phyloP scores from a whole-genome alignment of 2,113 vertebrate genomes.

The Dipodomys stephensi region DNA sequence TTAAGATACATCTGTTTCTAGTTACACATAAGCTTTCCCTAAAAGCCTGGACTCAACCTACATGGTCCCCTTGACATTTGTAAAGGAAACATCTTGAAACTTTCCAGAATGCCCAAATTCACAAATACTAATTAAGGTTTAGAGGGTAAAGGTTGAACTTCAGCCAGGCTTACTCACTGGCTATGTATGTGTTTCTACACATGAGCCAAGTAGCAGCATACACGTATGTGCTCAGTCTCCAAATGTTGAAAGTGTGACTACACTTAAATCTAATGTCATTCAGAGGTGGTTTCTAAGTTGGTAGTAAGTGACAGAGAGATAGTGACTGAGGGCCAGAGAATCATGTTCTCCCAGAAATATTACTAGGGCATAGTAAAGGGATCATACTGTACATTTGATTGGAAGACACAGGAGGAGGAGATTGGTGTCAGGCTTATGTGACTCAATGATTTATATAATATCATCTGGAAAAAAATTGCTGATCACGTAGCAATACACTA shows the following conservation, averaged over 20 bases:
- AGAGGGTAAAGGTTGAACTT: slow-evolving; percentile 41
- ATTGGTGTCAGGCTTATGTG: background rate
- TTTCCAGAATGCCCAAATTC: slow-evolving; percentile 42
- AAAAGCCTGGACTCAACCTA: slow-evolving; percentile 1
- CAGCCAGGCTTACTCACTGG: slow-evolving; percentile 1
- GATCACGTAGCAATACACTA: background rate
- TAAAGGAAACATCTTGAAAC: slow-evolving; percentile 56
- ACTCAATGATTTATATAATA: background rate
- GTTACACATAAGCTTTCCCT: background rate
- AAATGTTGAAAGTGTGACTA: background rate
- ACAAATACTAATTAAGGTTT: slow-evolving; percentile 3
- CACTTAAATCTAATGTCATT: background rate
- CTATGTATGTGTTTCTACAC: background rate
- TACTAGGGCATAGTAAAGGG: background rate
- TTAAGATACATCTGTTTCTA: slow-evolving; percentile 52
- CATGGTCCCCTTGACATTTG: slow-evolving; percentile 32
- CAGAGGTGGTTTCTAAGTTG: background rate
- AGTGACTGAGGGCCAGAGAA: background rate
- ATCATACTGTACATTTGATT: background rate
- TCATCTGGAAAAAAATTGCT: slow-evolving; percentile 2
- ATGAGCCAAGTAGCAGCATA: background rate
- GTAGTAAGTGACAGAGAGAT: background rate
- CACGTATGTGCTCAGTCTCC: background rate
- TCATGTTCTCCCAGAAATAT: background rate
- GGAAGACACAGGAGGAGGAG: background rate